These are phyloP conservation scores for Python bivittatus DNA, from an alignment of 2,113 vertebrate species.

Conservation along the genomic window DNA sequence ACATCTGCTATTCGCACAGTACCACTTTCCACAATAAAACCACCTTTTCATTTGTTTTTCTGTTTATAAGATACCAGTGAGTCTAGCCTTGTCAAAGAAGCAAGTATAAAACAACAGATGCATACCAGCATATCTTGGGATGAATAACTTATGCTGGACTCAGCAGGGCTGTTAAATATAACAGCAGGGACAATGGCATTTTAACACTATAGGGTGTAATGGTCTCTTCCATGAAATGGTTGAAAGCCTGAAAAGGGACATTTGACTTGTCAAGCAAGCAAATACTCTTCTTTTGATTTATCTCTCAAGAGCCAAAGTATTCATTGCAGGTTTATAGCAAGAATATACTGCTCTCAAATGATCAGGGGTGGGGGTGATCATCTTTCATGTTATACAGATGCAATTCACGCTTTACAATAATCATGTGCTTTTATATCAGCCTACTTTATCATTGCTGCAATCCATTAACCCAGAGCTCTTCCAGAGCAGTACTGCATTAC, in stretches of 20 bases:
- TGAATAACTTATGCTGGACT: constrained; percentile 29
- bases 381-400: constrained; percentile 12
- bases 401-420: constrained; percentile 7
- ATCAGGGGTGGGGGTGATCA: background rate
- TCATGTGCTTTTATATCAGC: background rate
- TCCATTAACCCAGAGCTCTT: constrained; percentile 4
- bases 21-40: background rate
- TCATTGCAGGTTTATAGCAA: constrained; percentile 12
- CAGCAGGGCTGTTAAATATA: constrained; percentile 29
- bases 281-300: constrained; percentile 2
- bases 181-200: background rate
- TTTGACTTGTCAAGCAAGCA: background rate
- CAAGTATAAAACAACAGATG: constrained; percentile 25
- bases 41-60: constrained; percentile 8
- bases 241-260: constrained; percentile 18
- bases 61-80: constrained; percentile 27
- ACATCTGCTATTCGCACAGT: background rate
- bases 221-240: constrained; percentile 1
- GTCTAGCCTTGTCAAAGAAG: background rate
- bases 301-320: background rate
- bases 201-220: constrained; percentile 6
- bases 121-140: background rate
- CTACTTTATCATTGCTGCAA: background rate
- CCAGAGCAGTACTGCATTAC: background rate
- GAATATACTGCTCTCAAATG: background rate